phyloP scores from a whole-genome alignment of 1,140 invertebrate species.

The Anoplophora glabripennis region DNA sequence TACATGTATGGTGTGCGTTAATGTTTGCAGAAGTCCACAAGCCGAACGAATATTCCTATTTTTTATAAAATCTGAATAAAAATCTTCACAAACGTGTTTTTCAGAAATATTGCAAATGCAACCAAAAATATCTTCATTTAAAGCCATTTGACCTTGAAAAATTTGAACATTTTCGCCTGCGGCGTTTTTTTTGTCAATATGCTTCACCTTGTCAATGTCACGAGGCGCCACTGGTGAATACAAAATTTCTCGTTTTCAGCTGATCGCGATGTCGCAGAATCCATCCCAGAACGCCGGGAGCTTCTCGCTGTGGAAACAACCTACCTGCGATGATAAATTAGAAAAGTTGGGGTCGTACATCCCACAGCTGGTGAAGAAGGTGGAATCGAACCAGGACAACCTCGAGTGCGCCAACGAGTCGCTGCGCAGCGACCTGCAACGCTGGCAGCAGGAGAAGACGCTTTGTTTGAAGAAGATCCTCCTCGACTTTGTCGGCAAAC shows the following conservation, averaged over 20 bases:
- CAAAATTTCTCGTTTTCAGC: constrained; percentile 11
- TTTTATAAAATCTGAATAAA: too few species aligned
- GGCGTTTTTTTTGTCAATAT: too few species aligned
- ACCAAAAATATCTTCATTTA: too few species aligned
- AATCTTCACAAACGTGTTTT: too few species aligned
- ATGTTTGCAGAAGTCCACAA: too few species aligned
- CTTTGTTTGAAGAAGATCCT: constrained; percentile 66
- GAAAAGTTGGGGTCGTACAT: constrained; percentile 54
- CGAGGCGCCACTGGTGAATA: too few species aligned
- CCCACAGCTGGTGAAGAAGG: constrained; percentile 56
- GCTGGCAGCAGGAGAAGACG: constrained; percentile 70
- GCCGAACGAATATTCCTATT: too few species aligned
- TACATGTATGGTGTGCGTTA: too few species aligned
- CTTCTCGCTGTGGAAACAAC: constrained; percentile 57
- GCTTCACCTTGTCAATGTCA: too few species aligned
- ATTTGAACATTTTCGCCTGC: too few species aligned
- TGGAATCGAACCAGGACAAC: constrained; percentile 62
- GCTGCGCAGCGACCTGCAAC: constrained; percentile 66
- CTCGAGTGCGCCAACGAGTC: constrained; percentile 71
- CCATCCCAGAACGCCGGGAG: constrained; percentile 28
- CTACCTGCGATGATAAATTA: constrained; percentile 57
- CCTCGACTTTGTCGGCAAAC: constrained; percentile 63
- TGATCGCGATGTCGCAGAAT: constrained; percentile 29
- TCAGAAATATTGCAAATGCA: too few species aligned
- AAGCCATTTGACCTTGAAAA: too few species aligned